Evolutionary conservation across 2,797 vertebrate genomes (phyloP), one percentile per base, ranked within the genome.

Genomic region (Synanceia verrucosa): DNA sequence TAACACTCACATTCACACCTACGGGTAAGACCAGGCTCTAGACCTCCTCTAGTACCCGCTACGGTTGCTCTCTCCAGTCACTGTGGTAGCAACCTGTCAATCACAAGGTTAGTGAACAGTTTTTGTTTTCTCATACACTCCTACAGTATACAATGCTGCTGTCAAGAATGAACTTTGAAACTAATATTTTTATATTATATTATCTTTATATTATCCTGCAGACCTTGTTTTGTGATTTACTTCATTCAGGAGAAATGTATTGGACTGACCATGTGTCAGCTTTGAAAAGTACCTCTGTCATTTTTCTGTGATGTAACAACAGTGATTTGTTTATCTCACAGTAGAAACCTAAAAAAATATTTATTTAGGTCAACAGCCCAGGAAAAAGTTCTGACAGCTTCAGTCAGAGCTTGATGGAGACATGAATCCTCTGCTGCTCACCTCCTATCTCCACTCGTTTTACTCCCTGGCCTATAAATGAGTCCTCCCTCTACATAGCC

Each of bases 401-500:
- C 46, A 37, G 33, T 44, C 1, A 9, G 16, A 56, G 52, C 18
- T 11, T 5, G 34, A 1, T 52, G 43, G n/a, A n/a, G n/a, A 55
- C 48, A 16, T 19, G 28, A 60, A 44, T 13, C 6, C 47, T 29
- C 48, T 33, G 51, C 41, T 31, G 23, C 6, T 34, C 21, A 2
- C 24, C 19, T 76, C 53, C 19, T n/a, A 9, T 41, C 61, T 19
- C 6, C 34, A 26, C 57, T 66, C 21, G 18, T 43, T 57, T 18
- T 16, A 39, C 37, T 56, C 26, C 65, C 10, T n/a, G n/a, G n/a
- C n/a, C n/a, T n/a, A n/a, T n/a, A n/a, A n/a, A 44, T 76, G 75
- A 44, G 37, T 34, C 55, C 12, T 63, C 47, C 29, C 23, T 2
- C 18, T 29, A 9, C 19, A 19, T 12, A 28, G 48, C 10, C 29